Percentiles rank a stretch among this genome's conserved stretches.
phyloP scores from a whole-genome alignment of 2,113 vertebrate genomes.

The Chaetops frenatus region DNA sequence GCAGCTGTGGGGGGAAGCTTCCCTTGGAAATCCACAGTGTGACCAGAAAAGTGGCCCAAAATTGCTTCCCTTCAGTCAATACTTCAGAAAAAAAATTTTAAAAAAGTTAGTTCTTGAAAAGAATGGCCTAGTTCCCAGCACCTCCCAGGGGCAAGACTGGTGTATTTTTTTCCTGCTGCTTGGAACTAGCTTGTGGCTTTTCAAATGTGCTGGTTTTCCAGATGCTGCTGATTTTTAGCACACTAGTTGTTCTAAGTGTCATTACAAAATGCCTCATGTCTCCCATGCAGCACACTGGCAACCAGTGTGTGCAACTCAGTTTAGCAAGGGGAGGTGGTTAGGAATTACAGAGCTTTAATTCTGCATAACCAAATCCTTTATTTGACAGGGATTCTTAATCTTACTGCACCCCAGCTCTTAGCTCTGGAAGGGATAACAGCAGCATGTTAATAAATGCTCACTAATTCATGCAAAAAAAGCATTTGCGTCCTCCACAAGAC shows the following conservation, averaged over 20 bases:
- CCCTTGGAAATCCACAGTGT: background rate
- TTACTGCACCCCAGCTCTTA: background rate
- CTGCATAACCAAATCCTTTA: background rate
- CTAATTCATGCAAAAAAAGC: background rate
- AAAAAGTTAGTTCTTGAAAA: background rate
- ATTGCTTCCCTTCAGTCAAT: background rate
- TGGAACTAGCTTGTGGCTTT: background rate
- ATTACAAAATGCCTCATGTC: background rate
- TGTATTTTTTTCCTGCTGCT: background rate
- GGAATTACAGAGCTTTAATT: background rate
- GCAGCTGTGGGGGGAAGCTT: background rate
- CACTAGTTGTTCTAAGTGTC: background rate
- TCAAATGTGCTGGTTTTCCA: background rate
- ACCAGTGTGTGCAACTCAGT: background rate
- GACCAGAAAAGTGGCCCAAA: background rate
- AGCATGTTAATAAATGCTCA: background rate
- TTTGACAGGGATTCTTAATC: background rate
- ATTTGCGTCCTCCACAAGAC: background rate
- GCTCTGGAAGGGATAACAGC: background rate
- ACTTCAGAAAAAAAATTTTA: background rate
- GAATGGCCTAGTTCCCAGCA: background rate
- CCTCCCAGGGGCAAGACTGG: background rate
- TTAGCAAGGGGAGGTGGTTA: background rate
- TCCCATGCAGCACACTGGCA: background rate
- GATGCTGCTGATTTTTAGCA: background rate